Evolutionary conservation across 2,888 invertebrate genomes (phyloP).

Genomic region (Tachina grossa): DNA sequence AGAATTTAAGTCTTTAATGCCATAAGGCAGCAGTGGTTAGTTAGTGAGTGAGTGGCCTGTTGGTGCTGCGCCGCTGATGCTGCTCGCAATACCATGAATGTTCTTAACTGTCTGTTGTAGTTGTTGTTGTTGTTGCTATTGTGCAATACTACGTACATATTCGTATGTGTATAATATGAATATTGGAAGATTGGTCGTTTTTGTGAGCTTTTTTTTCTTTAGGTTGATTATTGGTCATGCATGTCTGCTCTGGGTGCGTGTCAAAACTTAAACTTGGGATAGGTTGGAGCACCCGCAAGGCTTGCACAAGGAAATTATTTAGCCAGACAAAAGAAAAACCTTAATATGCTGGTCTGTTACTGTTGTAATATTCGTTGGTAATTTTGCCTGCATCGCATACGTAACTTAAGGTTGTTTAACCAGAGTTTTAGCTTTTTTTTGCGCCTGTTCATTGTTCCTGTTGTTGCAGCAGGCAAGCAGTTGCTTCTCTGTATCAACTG

Average conservation of each 20-base stretch:
- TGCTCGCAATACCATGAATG: conserved; percentile 47
- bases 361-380: conserved; percentile 26
- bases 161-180: background rate
- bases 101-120: conserved; percentile 46
- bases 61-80: conserved; percentile 4
- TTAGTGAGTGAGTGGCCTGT: conserved; percentile 11
- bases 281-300: conserved; percentile 81
- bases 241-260: conserved; percentile 76
- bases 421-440: conserved; percentile 47
- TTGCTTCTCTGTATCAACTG: conserved; percentile 29
- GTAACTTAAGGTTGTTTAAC: conserved; percentile 60
- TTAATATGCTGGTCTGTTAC: conserved; percentile 57
- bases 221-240: conserved; percentile 70
- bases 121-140: conserved; percentile 25
- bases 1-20: conserved; percentile 31
- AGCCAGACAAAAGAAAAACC: conserved; percentile 70
- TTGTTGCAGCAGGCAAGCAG: conserved; percentile 16
- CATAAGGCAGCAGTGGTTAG: conserved; percentile 33
- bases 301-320: conserved; percentile 70
- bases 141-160: background rate
- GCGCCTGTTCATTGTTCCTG: conserved; percentile 33
- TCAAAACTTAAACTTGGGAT: conserved; percentile 81
- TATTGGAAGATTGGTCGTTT: conserved; percentile 17
- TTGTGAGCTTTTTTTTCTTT: conserved; percentile 30
- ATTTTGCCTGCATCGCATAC: conserved; percentile 28